phyloP scores from a whole-genome alignment of 2,113 vertebrate species.

The Nicator chloris region DNA sequence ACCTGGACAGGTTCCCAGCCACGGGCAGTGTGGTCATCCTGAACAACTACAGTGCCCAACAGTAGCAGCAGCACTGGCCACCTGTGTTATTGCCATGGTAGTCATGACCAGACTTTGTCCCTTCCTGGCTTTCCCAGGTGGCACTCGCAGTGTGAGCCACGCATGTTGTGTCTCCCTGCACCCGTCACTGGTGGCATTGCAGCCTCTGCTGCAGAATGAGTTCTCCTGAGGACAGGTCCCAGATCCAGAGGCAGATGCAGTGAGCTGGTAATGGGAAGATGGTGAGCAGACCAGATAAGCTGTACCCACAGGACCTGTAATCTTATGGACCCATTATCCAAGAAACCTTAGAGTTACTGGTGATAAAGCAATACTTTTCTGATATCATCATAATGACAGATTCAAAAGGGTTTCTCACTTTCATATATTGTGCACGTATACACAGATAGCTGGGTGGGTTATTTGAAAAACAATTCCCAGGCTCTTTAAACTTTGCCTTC shows the following conservation, averaged over 20 bases:
- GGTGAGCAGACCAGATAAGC: neutral
- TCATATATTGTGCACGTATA: neutral
- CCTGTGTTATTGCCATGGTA: neutral
- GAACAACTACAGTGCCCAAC: accelerated
- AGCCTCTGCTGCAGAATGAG: neutral
- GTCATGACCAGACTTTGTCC: neutral
- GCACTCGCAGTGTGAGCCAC: accelerated
- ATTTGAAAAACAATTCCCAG: neutral
- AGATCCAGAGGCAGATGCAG: neutral
- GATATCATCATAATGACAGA: neutral
- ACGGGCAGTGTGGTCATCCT: no score
- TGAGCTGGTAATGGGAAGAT: neutral
- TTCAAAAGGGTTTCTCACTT: neutral
- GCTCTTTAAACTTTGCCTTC: neutral
- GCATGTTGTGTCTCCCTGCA: accelerated
- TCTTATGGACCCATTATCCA: neutral
- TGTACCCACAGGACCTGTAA: neutral
- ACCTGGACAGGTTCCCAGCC: neutral
- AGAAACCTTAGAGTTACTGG: neutral
- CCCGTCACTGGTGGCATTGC: neutral
- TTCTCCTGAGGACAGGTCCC: neutral
- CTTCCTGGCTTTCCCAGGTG: neutral
- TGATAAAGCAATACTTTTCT: neutral
- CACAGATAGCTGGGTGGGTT: neutral
- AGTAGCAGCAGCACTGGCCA: neutral